phyloP scores from a whole-genome alignment of 2,888 invertebrate genomes.

The Epinotia brunnichana region DNA sequence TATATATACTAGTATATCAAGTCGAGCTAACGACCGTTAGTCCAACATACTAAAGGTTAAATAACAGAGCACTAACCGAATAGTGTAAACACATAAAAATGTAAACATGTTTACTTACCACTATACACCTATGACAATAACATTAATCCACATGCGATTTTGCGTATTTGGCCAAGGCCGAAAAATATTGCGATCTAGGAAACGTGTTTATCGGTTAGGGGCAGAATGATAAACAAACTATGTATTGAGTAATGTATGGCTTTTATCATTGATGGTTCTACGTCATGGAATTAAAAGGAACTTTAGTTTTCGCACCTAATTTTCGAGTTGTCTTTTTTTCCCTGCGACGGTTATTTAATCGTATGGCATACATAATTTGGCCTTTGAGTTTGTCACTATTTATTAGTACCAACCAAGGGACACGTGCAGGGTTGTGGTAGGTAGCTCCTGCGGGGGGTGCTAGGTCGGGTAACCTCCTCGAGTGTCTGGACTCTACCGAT shows the following conservation, averaged over 20 bases:
- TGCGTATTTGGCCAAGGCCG: constrained; percentile 30
- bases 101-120: constrained; percentile 41
- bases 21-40: not conserved
- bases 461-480: too few relatives aligned
- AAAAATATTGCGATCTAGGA: constrained; percentile 33
- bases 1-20: too few relatives aligned
- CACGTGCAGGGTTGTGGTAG: too few relatives aligned
- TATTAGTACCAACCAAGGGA: too few relatives aligned
- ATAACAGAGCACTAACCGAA: constrained; percentile 7
- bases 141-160: constrained; percentile 26
- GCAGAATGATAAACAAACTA: not conserved
- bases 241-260: not conserved
- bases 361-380: too few relatives aligned
- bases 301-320: too few relatives aligned
- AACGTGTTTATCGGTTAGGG: constrained; percentile 23
- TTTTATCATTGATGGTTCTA: not conserved
- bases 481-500: too few relatives aligned
- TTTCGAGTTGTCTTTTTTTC: too few relatives aligned
- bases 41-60: not conserved
- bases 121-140: not conserved
- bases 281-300: not conserved
- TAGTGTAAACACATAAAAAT: not conserved
- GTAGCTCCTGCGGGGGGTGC: too few relatives aligned
- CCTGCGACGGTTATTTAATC: too few relatives aligned
- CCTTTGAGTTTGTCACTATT: too few relatives aligned